Conservation (phyloP, 2,797 vertebrate genomes). For the Ciconia nigra region DNA sequence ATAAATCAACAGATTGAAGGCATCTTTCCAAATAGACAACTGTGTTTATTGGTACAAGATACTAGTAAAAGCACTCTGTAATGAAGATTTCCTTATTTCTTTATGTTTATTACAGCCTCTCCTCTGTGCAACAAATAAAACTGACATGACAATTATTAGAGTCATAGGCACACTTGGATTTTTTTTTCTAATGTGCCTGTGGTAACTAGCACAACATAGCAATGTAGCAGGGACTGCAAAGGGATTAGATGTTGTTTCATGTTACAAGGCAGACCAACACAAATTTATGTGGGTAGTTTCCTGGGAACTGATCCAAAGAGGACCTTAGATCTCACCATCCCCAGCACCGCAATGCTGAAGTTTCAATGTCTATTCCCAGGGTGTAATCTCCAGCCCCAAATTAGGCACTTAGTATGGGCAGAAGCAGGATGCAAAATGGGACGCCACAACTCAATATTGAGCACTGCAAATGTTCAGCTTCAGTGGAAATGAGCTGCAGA, state of each 20-base stretch:
- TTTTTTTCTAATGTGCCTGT: background rate
- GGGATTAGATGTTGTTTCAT: background rate
- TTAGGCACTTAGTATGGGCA: background rate
- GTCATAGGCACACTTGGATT: background rate
- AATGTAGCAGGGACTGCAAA: background rate
- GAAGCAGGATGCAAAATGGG: background rate
- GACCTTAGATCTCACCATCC: background rate
- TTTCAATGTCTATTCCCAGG: background rate
- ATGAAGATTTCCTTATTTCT: slow-evolving; percentile 34
- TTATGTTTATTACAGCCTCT: slow-evolving; percentile 29
- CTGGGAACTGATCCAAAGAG: slow-evolving; percentile 6
- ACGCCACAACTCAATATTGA: background rate
- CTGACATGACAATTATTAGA: background rate
- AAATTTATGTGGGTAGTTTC: background rate
- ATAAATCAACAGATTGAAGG: slow-evolving; percentile 7
- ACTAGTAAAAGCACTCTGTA: slow-evolving; percentile 22
- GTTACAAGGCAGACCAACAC: background rate
- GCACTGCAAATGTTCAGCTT: background rate
- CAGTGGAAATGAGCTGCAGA: background rate
- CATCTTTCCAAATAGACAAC: slow-evolving; percentile 55
- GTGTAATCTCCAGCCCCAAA: background rate
- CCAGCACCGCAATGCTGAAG: background rate
- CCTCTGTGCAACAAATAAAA: slow-evolving; percentile 28
- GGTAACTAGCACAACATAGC: background rate
- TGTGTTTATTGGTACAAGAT: slow-evolving; percentile 63